These are phyloP conservation scores for Origma solitaria DNA, from an alignment of 2,113 vertebrate genomes.

Conservation along the genomic window DNA sequence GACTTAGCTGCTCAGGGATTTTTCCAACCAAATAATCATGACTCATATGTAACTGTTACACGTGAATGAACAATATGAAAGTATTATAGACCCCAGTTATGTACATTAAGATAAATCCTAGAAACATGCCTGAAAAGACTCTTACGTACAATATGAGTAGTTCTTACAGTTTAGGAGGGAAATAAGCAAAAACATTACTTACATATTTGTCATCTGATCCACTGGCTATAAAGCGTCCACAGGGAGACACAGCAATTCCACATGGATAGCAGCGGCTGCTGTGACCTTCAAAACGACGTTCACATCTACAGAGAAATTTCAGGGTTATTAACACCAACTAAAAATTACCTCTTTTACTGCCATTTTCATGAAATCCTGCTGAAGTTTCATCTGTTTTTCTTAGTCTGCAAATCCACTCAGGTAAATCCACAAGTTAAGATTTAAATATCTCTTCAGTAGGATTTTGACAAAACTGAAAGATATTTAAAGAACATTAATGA, in stretches of 20 bases:
- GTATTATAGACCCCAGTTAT: background rate
- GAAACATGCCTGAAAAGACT: background rate
- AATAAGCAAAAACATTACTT: conserved; percentile 26
- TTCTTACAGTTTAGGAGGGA: background rate
- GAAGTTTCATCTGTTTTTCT: background rate
- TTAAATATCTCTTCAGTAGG: background rate
- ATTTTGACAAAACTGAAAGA: background rate
- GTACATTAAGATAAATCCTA: background rate
- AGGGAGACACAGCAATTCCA: conserved; percentile 81
- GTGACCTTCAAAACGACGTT: conserved; percentile 82
- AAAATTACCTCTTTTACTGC: background rate
- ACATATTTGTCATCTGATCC: conserved; percentile 88
- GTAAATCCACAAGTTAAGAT: background rate
- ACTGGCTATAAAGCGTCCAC: conserved; percentile 79
- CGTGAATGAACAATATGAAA: background rate
- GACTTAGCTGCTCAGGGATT: background rate
- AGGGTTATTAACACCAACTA: background rate
- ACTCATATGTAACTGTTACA: background rate
- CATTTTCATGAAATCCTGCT: background rate
- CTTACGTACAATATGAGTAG: background rate
- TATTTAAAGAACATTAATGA: background rate
- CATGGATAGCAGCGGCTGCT: conserved; percentile 74
- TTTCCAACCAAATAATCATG: background rate
- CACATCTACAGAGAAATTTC: conserved; percentile 71
- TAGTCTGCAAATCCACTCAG: background rate